Evolutionary conservation across 2,113 vertebrate species (phyloP), one percentile per base, ranked within the genome.

Genomic region (Bos javanicus): DNA sequence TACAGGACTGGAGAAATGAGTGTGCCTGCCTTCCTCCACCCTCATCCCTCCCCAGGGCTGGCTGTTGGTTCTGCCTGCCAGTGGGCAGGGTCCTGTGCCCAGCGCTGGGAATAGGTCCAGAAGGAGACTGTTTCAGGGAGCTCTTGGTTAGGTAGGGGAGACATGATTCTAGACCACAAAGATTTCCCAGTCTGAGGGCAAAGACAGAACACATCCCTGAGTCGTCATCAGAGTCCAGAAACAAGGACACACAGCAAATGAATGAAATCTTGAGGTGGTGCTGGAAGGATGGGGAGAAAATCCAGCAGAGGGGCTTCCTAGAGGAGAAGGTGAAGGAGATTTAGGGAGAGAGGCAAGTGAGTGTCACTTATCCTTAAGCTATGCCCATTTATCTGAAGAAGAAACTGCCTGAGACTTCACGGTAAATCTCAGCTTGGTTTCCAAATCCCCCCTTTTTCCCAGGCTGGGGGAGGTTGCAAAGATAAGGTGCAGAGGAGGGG

Each of bases 141-240:
- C 46, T 16, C 52, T n/a, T 76, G 26, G 84, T 56, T 76, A 56
- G 62, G 62, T 10, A 46, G 50, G 46, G n/a, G 91, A 93, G 71
- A 30, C 26, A 12, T 39, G 21, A 62, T 46, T 90, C 95, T 71
- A 78, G 74, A 92, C 90, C 95, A 92, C 90, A 81, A 80, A 92
- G 94, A 64, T 59, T 80, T 83, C 91, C 87, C 90, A 64, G 94
- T 43, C 67, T 80, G 62, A 50, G 39, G 6, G n/a, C 46, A 67
- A 50, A 71, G 92, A 87, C 33, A 71, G 71, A 57, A 36, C 6
- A 30, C 74, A 33, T 54, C 50, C 48, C 88, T 96, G 81, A 64
- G 43, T 97, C 64, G 13, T 67, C 48, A 14, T 26, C 74, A 33
- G 92, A 97, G 91, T 54, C 81, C 78, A 90, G 96, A 89, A 81